Evolutionary conservation across 1,140 invertebrate species (phyloP).

Genomic region (Drosophila watanabei): DNA sequence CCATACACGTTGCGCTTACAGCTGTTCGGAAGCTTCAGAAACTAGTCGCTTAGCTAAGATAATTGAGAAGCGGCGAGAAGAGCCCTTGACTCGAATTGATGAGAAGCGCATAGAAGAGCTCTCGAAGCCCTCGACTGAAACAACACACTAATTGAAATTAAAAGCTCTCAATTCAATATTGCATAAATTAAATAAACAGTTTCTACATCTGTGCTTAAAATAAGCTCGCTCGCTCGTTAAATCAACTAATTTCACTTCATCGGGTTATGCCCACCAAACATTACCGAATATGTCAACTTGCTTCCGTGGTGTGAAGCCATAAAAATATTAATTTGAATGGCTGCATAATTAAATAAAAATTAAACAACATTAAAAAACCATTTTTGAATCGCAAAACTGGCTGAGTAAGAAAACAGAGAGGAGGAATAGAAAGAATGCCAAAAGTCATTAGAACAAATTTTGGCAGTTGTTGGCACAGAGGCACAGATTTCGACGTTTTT

Average conservation of each 20-base stretch:
- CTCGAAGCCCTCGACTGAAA: not conserved
- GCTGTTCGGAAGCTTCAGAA: not conserved
- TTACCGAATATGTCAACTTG: constrained; percentile 69
- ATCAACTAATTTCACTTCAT: constrained; percentile 21
- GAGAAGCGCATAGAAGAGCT: constrained; percentile 10
- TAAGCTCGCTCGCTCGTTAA: constrained; percentile 24
- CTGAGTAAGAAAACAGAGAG: constrained; percentile 6
- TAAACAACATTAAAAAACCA: constrained; percentile 52
- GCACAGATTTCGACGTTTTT: constrained; percentile 57
- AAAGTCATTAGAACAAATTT: constrained; percentile 77
- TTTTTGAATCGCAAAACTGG: constrained; percentile 32
- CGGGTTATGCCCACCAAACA: constrained; percentile 18
- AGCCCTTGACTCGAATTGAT: constrained; percentile 28
- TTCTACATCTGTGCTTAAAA: constrained; percentile 16
- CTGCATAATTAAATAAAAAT: constrained; percentile 74
- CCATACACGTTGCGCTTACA: constrained; percentile 5
- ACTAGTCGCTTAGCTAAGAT: constrained; percentile 20
- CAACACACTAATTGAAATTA: constrained; percentile 13
- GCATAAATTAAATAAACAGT: constrained; percentile 38
- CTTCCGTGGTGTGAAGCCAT: constrained; percentile 71
- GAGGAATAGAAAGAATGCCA: constrained; percentile 26
- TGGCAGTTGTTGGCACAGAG: constrained; percentile 75
- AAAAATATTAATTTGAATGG: constrained; percentile 64
- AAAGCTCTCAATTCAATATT: constrained; percentile 13
- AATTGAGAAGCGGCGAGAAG: constrained; percentile 14